These are phyloP conservation scores for Megaleporinus macrocephalus DNA, from an alignment of 2,113 vertebrate species.

Conservation along the genomic window DNA sequence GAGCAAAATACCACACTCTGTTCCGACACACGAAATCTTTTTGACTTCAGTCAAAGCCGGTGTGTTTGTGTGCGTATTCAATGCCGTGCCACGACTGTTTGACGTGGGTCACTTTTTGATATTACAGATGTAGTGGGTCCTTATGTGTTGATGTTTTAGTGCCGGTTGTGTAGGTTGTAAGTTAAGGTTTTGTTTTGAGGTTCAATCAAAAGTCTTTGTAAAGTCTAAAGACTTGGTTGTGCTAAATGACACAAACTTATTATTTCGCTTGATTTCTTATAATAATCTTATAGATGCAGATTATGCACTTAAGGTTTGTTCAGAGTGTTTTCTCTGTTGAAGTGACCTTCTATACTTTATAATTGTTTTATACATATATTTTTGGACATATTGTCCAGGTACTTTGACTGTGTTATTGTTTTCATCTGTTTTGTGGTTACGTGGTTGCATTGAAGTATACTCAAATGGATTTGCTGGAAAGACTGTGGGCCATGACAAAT, in stretches of 20 bases:
- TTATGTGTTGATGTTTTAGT: conserved; percentile 35
- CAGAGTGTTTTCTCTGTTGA: conserved; percentile 76
- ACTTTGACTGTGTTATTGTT: conserved; percentile 62
- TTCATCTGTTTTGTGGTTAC: conserved; percentile 55
- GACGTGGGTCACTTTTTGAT: conserved; percentile 22
- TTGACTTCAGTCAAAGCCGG: neutral
- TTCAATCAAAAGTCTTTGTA: conserved; percentile 33
- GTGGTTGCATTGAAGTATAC: conserved; percentile 55
- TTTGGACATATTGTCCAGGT: conserved; percentile 78
- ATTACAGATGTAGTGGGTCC: conserved; percentile 6
- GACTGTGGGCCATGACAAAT: conserved; percentile 37
- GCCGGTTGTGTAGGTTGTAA: conserved; percentile 5
- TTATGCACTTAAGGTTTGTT: conserved; percentile 66
- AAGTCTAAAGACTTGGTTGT: conserved; percentile 69
- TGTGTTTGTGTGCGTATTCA: conserved; percentile 27
- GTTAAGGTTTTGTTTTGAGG: conserved; percentile 16
- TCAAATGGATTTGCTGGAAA: conserved; percentile 12
- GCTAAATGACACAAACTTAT: conserved; percentile 32
- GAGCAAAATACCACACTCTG: conserved; percentile 19
- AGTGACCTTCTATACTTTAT: conserved; percentile 81
- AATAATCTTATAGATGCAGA: conserved; percentile 59
- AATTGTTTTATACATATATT: conserved; percentile 66
- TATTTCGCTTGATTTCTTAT: conserved; percentile 30
- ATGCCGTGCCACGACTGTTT: conserved; percentile 50
- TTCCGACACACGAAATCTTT: conserved; percentile 20